Evolutionary conservation across 1,140 invertebrate species (phyloP), one percentile per base, ranked within the genome.

Genomic region (Cyclargus thomasi): DNA sequence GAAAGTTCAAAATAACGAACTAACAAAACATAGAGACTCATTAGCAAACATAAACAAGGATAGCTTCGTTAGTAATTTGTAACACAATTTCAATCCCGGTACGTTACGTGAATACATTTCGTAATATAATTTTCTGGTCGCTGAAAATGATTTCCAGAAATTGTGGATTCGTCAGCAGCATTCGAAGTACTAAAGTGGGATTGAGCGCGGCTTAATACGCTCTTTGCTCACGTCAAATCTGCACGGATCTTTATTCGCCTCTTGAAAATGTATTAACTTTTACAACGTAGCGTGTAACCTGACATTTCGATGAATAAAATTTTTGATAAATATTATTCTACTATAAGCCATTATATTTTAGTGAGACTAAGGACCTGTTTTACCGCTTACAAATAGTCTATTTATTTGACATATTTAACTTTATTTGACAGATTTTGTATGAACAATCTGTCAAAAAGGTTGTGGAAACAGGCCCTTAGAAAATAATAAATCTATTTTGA

Each of bases 251-350:
- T 11, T 59, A 20, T 59, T 20, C 55, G 18, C 55, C 20, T 18
- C 20, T 59, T 59, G 18, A 59, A 21, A 59, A 21, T 59, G 20
- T 20, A 59, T 59, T 59, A 59, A 47, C 39, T 47, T 47, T 47
- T 47, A 16, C 14, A 47, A 47, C 0, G 29, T 29, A 1, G 29
- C 29, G 8, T 29, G 5, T 29, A 7, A 29, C 29, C 29, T 29
- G 0, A 29, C 29, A 29, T 5, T 29, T 29, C 29, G 4, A 29
- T 29, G 29, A 29, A 29, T 29, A 8, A 29, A 29, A 29, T 29
- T 2, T 29, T 29, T n/a, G n/a, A n/a, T n/a, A n/a, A n/a, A n/a
- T n/a, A n/a, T n/a, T n/a, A n/a, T n/a, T n/a, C n/a, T n/a, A n/a
- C n/a, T n/a, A n/a, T n/a, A n/a, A n/a, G n/a, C n/a, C n/a, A n/a